Conservation (phyloP, 2,113 vertebrate species). For the Marmota flaviventris region DNA sequence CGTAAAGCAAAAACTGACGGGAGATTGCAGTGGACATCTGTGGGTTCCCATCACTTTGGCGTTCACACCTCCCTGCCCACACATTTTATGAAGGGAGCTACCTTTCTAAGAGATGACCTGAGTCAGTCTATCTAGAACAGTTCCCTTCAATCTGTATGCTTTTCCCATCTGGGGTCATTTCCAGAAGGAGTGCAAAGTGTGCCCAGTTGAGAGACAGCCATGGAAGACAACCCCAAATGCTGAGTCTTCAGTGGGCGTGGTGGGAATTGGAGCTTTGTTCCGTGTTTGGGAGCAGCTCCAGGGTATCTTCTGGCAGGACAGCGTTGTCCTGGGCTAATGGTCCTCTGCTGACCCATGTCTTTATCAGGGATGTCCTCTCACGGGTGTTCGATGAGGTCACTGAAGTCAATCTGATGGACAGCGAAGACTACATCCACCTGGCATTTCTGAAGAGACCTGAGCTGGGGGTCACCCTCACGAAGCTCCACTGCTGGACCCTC, state of each 20-base stretch:
- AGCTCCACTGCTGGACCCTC: conserved; percentile 96
- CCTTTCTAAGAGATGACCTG: background rate
- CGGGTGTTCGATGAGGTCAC: conserved; percentile 91
- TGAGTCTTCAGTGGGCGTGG: too few species aligned
- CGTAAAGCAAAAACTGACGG: background rate
- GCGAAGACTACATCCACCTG: conserved; percentile 87
- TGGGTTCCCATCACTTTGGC: rapidly evolving
- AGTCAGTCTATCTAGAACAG: rapidly evolving
- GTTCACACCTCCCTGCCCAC: rapidly evolving
- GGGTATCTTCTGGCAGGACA: too few species aligned
- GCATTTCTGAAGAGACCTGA: conserved; percentile 82
- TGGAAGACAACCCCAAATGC: too few species aligned
- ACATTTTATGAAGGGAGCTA: background rate
- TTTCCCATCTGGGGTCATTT: background rate
- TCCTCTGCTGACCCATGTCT: too few species aligned
- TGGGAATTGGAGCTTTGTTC: too few species aligned
- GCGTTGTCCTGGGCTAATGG: too few species aligned
- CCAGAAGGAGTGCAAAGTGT: rapidly evolving
- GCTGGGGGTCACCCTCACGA: conserved; percentile 88
- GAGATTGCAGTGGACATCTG: rapidly evolving
- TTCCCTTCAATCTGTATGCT: background rate
- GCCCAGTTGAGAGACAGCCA: too few species aligned
- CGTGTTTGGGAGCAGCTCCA: too few species aligned
- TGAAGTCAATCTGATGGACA: conserved; percentile 88
- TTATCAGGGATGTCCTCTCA: background rate